Percentiles rank a stretch among this genome's conserved stretches.
These are phyloP conservation scores for Leucopsar rothschildi DNA, from an alignment of 2,113 vertebrate genomes.

Conservation along the genomic window DNA sequence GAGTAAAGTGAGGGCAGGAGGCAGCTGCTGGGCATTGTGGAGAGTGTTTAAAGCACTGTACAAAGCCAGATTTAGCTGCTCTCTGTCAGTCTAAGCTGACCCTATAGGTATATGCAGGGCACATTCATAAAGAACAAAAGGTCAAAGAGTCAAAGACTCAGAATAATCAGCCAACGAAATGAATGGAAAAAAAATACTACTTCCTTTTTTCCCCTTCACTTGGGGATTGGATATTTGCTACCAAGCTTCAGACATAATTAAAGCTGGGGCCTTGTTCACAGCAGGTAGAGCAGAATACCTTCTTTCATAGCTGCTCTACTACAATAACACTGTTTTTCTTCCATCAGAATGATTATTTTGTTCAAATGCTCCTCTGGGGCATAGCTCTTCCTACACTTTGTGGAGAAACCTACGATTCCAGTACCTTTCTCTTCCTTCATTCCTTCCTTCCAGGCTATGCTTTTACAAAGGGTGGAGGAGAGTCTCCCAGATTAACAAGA, in stretches of 20 bases:
- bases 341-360: conserved; percentile 24
- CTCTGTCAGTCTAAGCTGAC: background rate
- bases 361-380: background rate
- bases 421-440: background rate
- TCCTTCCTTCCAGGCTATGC: background rate
- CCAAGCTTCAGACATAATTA: conserved; percentile 52
- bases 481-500: background rate
- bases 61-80: conserved; percentile 25
- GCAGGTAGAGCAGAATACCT: conserved; percentile 48
- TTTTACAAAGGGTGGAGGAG: background rate
- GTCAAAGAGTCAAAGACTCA: conserved; percentile 44
- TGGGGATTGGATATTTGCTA: conserved; percentile 54
- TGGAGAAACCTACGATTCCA: background rate
- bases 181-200: background rate
- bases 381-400: background rate
- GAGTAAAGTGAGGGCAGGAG: background rate
- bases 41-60: background rate
- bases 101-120: conserved; percentile 17
- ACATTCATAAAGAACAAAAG: conserved; percentile 50
- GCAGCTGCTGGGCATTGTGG: background rate
- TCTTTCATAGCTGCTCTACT: conserved; percentile 23
- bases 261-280: conserved; percentile 38
- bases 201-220: conserved; percentile 1
- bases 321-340: conserved; percentile 27
- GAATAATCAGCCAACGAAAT: conserved; percentile 42